A percentile compares a stretch with the other conserved stretches of the same genome.
These are phyloP conservation scores for Spodoptera littoralis DNA, from an alignment of 2,888 invertebrate genomes.

Conservation along the genomic window DNA sequence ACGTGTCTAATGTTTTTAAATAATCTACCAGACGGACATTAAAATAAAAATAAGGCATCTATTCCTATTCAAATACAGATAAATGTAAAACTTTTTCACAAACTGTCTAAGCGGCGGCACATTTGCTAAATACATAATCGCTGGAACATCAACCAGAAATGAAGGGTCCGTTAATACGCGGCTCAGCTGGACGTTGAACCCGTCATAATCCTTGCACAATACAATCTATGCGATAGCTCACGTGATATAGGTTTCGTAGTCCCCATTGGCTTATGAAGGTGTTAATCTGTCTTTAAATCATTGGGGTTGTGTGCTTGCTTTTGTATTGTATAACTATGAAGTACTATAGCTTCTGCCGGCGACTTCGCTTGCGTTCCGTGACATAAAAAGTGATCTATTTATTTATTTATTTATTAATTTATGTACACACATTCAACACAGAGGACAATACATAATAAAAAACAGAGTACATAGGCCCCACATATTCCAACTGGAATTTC, in stretches of 20 bases:
- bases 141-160: slow-evolving; percentile 33
- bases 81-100: slow-evolving; percentile 7
- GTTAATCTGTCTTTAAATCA: slow-evolving; percentile 53
- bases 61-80: too few relatives aligned
- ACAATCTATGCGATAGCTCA: slow-evolving; percentile 33
- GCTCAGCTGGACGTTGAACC: slow-evolving; percentile 44
- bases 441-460: too few relatives aligned
- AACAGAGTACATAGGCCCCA: too few relatives aligned
- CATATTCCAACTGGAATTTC: too few relatives aligned
- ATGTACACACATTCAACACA: too few relatives aligned
- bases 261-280: slow-evolving; percentile 40
- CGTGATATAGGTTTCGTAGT: slow-evolving; percentile 41
- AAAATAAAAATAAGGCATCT: too few relatives aligned
- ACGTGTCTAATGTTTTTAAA: too few relatives aligned
- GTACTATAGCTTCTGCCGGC: too few relatives aligned
- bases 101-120: slow-evolving; percentile 9
- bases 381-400: too few relatives aligned
- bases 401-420: too few relatives aligned
- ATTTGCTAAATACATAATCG: slow-evolving; percentile 54
- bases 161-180: slow-evolving; percentile 38
- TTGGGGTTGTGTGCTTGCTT: slow-evolving; percentile 11
- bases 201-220: slow-evolving; percentile 50
- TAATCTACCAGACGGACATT: too few relatives aligned
- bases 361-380: too few relatives aligned
- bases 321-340: slow-evolving; percentile 12